Percentiles rank a stretch among this genome's conserved stretches.
Conservation (phyloP, 1,140 invertebrate species). For the Anadara kagoshimensis region DNA sequence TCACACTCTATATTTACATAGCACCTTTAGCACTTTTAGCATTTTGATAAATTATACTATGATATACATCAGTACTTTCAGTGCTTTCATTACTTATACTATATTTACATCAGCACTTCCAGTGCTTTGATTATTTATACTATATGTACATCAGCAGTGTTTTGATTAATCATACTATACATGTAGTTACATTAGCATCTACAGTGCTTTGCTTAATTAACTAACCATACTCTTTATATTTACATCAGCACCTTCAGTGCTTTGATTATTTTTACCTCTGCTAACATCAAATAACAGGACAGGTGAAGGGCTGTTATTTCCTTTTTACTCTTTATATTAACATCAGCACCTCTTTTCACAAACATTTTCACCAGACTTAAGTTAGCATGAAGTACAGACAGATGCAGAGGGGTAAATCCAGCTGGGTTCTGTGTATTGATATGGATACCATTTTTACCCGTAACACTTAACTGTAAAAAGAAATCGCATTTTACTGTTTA, state of each 20-base stretch:
- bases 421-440: conserved; percentile 49
- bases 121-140: not conserved
- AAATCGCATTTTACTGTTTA: not conserved
- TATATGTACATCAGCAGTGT: not conserved
- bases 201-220: too few relatives aligned
- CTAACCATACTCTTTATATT: too few relatives aligned
- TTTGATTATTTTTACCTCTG: conserved; percentile 29
- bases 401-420: conserved; percentile 93
- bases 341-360: conserved; percentile 78
- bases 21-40: too few relatives aligned
- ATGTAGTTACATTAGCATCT: too few relatives aligned
- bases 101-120: not conserved
- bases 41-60: too few relatives aligned
- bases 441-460: conserved; percentile 29
- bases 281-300: conserved; percentile 40
- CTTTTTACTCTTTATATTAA: conserved; percentile 60
- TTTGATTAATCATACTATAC: too few relatives aligned
- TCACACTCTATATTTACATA: too few relatives aligned
- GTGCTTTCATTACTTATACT: too few relatives aligned
- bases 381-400: conserved; percentile 91
- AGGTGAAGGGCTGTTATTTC: conserved; percentile 62
- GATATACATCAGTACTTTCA: too few relatives aligned
- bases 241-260: too few relatives aligned
- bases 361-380: conserved; percentile 91
- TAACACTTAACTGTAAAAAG: conserved; percentile 18